These are phyloP conservation scores for Centrocercus urophasianus DNA, from an alignment of 2,113 vertebrate species.

Conservation along the genomic window DNA sequence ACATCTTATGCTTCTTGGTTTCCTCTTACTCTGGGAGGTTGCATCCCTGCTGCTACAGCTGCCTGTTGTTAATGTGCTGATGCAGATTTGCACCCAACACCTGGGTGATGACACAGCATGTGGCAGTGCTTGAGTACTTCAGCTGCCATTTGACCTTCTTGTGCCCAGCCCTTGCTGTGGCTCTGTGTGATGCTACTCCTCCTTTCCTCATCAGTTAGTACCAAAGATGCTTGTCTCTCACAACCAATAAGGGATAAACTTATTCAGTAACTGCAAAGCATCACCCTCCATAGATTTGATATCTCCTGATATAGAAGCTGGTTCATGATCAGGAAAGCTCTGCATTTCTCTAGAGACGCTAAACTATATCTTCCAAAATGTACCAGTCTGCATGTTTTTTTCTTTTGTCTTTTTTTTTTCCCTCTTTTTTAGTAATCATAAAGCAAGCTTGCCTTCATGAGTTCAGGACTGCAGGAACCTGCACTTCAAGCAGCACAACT, in stretches of 20 bases:
- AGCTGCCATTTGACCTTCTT: background rate
- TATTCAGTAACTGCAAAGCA: background rate
- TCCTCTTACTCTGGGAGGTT: background rate
- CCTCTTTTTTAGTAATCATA: background rate
- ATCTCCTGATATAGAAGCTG: fast-evolving
- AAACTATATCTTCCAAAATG: background rate
- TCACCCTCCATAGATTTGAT: fast-evolving
- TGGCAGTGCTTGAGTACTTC: background rate
- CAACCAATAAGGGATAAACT: background rate
- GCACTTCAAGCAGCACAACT: background rate
- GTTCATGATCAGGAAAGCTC: background rate
- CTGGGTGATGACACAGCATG: fast-evolving
- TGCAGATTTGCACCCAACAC: background rate
- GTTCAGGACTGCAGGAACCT: background rate
- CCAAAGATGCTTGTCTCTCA: background rate
- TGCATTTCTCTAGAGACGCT: background rate
- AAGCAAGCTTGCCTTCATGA: background rate
- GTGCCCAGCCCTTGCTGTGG: background rate
- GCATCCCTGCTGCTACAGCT: fast-evolving
- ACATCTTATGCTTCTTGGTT: background rate
- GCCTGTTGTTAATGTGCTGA: fast-evolving
- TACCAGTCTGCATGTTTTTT: background rate
- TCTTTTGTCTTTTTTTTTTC: background rate
- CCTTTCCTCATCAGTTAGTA: background rate
- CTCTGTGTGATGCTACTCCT: background rate